Evolutionary conservation across 2,113 vertebrate species (phyloP).

Genomic region (Coregonus clupeaformis): DNA sequence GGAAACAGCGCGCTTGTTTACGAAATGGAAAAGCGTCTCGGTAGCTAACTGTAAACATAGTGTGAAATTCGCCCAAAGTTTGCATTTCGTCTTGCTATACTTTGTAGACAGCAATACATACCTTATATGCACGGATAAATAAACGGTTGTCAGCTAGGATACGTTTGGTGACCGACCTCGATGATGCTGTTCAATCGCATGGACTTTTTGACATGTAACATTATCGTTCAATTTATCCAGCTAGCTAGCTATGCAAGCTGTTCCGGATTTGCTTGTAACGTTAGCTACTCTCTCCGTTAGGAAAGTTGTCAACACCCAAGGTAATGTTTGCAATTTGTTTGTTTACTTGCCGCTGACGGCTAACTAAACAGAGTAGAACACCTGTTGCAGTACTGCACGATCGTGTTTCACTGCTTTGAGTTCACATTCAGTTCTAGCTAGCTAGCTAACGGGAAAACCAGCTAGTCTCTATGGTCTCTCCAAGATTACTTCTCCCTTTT

Average conservation of each 20-base stretch:
- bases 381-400: background rate
- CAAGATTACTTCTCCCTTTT: no score
- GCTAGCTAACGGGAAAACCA: background rate
- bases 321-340: background rate
- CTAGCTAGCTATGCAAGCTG: slow-evolving; percentile 35
- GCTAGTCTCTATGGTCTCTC: no score
- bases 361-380: background rate
- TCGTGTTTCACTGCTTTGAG: background rate
- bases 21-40: slow-evolving; percentile 55
- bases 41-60: slow-evolving; percentile 45
- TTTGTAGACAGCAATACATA: background rate
- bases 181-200: background rate
- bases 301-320: background rate
- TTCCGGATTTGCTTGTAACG: background rate
- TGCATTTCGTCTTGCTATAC: background rate
- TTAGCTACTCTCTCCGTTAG: no score
- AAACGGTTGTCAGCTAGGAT: background rate
- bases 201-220: slow-evolving; percentile 2
- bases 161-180: background rate
- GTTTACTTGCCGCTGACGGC: no score
- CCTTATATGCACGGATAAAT: background rate
- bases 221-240: slow-evolving; percentile 5
- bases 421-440: background rate
- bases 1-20: slow-evolving; percentile 76
- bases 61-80: background rate